phyloP scores from a whole-genome alignment of 1,140 invertebrate genomes.

The Drosophila auraria region DNA sequence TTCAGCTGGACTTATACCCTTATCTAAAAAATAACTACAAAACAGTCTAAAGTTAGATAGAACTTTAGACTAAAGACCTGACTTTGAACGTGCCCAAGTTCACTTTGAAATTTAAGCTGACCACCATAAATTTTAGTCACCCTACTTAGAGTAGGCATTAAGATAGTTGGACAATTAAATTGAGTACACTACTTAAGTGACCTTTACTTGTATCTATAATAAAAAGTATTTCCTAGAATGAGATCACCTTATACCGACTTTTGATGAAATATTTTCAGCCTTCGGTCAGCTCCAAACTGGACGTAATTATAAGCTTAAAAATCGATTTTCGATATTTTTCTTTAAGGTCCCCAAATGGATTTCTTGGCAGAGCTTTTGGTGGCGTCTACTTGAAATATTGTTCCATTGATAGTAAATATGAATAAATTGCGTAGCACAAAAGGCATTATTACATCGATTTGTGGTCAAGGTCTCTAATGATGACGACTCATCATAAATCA shows the following conservation, averaged over 20 bases:
- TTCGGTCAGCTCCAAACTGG: constrained; percentile 36
- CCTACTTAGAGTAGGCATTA: background rate
- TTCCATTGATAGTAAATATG: constrained; percentile 14
- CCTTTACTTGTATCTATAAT: constrained; percentile 5
- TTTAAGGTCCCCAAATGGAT: constrained; percentile 2
- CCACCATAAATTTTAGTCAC: background rate
- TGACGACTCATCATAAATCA: constrained; percentile 18
- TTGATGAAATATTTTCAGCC: constrained; percentile 37
- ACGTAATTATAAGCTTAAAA: constrained; percentile 55
- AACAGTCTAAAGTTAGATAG: background rate
- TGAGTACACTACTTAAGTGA: constrained; percentile 1
- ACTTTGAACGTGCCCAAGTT: constrained; percentile 7
- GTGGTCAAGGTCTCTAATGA: constrained; percentile 29
- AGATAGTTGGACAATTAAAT: constrained; percentile 18
- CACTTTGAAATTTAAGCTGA: constrained; percentile 7
- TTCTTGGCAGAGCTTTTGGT: constrained; percentile 9
- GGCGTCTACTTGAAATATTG: constrained; percentile 18
- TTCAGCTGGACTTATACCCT: background rate
- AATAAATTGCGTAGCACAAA: constrained; percentile 22
- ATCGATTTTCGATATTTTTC: constrained; percentile 24
- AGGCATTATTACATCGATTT: constrained; percentile 27
- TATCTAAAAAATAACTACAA: background rate
- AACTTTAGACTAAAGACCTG: background rate
- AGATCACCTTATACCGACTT: constrained; percentile 13
- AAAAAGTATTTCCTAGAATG: constrained; percentile 10